These are phyloP conservation scores for Keiferia lycopersicella DNA, from an alignment of 2,888 invertebrate genomes.

Conservation along the genomic window DNA sequence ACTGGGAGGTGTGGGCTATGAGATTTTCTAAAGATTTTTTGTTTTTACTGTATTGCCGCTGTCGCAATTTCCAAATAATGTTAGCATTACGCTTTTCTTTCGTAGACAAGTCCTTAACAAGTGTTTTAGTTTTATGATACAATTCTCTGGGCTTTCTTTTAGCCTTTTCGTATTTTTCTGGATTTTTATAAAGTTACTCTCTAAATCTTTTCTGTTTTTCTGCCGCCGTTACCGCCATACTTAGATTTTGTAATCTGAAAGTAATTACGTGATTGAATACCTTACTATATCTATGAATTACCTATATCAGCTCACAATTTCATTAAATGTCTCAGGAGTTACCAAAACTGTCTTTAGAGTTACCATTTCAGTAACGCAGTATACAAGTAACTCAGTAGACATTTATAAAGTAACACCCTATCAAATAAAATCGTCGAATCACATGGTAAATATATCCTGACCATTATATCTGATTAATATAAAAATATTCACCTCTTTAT, in stretches of 20 bases:
- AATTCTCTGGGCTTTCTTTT: background rate
- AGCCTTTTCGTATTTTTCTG: background rate
- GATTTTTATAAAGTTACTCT: background rate
- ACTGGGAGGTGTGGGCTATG: constrained; percentile 8
- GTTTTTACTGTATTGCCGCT: constrained; percentile 18
- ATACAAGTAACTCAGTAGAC: constrained; percentile 13
- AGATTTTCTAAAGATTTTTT: constrained; percentile 16
- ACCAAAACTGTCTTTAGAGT: constrained; percentile 9
- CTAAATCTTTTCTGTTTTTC: background rate
- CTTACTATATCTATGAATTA: background rate
- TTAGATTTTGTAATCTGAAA: constrained; percentile 2
- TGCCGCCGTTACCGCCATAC: background rate
- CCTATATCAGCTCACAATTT: constrained; percentile 6
- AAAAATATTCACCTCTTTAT: constrained; percentile 8
- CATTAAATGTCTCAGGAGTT: constrained; percentile 6
- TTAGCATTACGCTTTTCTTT: constrained; percentile 29
- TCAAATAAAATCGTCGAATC: constrained; percentile 4
- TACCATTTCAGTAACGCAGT: constrained; percentile 11
- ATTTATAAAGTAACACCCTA: background rate
- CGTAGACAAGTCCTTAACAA: constrained; percentile 30
- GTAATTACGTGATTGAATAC: constrained; percentile 1
- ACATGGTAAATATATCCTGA: constrained; percentile 4
- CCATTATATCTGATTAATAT: no score
- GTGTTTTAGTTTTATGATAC: constrained; percentile 31
- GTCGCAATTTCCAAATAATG: constrained; percentile 28